phyloP scores from a whole-genome alignment of 2,113 vertebrate genomes.

The Charadrius vociferus region DNA sequence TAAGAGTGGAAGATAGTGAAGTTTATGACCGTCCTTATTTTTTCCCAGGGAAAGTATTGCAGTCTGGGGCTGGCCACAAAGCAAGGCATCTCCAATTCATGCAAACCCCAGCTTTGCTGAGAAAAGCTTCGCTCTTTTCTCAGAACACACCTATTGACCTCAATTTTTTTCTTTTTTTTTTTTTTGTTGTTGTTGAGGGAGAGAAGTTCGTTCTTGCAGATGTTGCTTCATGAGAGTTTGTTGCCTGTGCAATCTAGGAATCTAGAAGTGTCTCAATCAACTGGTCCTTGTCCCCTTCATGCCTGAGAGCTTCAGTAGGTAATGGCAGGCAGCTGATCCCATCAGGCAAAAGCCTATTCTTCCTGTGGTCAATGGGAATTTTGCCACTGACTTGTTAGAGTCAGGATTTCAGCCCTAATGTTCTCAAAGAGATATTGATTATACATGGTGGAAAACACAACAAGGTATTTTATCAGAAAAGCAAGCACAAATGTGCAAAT shows the following conservation, averaged over 20 bases:
- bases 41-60: background rate
- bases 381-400: background rate
- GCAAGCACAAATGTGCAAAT: background rate
- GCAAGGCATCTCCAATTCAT: background rate
- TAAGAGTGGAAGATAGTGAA: constrained; percentile 45
- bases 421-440: background rate
- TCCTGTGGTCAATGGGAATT: background rate
- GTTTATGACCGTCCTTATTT: constrained; percentile 22
- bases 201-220: background rate
- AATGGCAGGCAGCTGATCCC: background rate
- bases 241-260: background rate
- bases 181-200: background rate
- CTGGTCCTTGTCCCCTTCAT: accelerated
- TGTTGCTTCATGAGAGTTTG: background rate
- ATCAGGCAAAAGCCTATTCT: background rate
- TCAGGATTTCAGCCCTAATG: background rate
- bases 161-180: background rate
- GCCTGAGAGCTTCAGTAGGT: background rate
- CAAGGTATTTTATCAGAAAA: constrained; percentile 2
- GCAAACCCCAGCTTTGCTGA: background rate
- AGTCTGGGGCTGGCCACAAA: background rate
- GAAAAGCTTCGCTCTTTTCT: background rate
- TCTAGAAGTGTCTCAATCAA: background rate
- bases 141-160: background rate
- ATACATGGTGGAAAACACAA: background rate